Evolutionary conservation across 2,113 vertebrate genomes (phyloP), one percentile per base, ranked within the genome.

Genomic region (Morphnarchus princeps): DNA sequence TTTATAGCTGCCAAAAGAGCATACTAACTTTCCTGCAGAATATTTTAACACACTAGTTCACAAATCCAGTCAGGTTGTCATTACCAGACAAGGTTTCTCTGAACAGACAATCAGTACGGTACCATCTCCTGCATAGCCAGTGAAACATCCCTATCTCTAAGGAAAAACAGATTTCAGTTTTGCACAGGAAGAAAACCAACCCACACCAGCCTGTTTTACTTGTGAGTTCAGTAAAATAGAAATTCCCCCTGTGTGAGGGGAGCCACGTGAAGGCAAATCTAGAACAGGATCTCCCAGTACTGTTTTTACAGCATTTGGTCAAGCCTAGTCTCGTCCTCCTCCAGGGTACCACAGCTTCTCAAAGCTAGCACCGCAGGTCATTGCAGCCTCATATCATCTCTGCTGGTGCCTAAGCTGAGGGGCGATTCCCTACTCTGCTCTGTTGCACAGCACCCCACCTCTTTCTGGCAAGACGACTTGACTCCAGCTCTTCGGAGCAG

Each of bases 1-100:
- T 63, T 78, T 65, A 34, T 45, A 84, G 73, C 91, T 90, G 91
- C 72, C 94, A 95, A 91, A 55, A 93, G 76, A 91, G 77, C 91
- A 90, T 38, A 47, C 45, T 77, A 87, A 77, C 50, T 63, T 91
- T 34, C 72, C 94, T 94, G 29, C 22, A 38, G 90, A 83, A 87
- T 89, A 87, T 89, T 92, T 95, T 92, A 95, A 57, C 81, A 81
- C 9, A 1, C 32, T 42, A 42, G 59, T 73, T 95, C 50, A 17
- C 55, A 93, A 87, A 94, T 31, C 36, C 77, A 89, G 55, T 57
- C 76, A 89, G 89, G 76, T 95, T 95, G 83, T 88, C 72, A 80
- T 67, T 72, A 88, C 34, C 36, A 90, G 79, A 76, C 69, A 83
- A 92, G 67, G 80, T 80, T 97, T 96, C 66, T 87, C 74, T 69